Percentiles rank a stretch among this genome's conserved stretches.
phyloP scores from a whole-genome alignment of 2,797 vertebrate genomes.

The Mormyrops attenuatus region DNA sequence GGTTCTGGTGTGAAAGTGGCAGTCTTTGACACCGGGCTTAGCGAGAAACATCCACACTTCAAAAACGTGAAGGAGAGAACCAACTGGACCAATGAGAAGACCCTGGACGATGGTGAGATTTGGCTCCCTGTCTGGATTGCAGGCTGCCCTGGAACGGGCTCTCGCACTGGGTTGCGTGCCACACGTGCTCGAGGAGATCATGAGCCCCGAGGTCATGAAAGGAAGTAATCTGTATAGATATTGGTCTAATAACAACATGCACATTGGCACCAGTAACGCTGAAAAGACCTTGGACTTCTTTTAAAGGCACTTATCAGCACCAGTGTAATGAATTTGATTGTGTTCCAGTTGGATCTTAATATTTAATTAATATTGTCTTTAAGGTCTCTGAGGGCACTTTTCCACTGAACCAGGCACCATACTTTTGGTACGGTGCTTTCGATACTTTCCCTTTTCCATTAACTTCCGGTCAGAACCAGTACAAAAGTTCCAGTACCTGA shows the following conservation, averaged over 20 bases:
- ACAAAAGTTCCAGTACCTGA: neutral
- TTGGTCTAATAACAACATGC: neutral
- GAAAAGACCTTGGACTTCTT: neutral
- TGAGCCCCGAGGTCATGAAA: neutral
- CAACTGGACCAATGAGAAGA: conserved; percentile 99
- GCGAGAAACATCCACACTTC: conserved; percentile 96
- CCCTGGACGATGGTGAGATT: conserved; percentile 85
- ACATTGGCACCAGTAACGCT: neutral
- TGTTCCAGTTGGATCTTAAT: neutral
- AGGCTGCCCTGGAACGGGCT: too few relatives aligned
- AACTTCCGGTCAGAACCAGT: neutral
- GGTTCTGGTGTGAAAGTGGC: conserved; percentile 94
- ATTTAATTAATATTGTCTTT: neutral
- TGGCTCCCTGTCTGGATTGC: neutral
- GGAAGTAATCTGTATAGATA: neutral
- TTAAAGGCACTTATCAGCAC: neutral
- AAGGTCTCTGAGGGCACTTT: neutral
- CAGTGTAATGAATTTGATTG: neutral
- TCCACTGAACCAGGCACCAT: neutral
- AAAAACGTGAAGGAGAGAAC: conserved; percentile 98
- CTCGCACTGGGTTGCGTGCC: neutral
- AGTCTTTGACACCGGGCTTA: conserved; percentile 95
- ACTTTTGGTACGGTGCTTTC: neutral
- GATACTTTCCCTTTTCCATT: neutral
- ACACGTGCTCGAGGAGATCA: neutral